A percentile compares a stretch with the other conserved stretches of the same genome.
Conservation (phyloP, 2,888 invertebrate genomes). For the Caenorhabditis sp. region DNA sequence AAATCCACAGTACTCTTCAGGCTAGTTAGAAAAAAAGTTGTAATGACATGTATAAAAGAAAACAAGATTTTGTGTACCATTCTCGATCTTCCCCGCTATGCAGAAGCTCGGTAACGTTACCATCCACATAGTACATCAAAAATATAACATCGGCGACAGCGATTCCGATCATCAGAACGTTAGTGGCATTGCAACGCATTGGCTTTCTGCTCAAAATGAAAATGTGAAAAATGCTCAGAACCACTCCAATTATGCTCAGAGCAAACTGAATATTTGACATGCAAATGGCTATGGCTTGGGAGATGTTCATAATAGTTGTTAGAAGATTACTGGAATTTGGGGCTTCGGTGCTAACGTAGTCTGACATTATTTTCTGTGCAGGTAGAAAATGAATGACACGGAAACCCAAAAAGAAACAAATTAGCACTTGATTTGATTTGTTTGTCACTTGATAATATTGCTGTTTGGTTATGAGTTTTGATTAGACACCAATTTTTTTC, state of each 20-base stretch:
- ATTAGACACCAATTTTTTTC: too few relatives aligned
- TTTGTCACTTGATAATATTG: too few relatives aligned
- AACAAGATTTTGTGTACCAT: neutral
- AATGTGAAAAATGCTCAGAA: conserved; percentile 19
- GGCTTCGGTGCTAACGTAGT: neutral
- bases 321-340: neutral
- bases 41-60: neutral
- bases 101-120: neutral
- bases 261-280: neutral
- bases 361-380: too few relatives aligned
- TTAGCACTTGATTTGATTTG: too few relatives aligned
- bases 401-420: too few relatives aligned
- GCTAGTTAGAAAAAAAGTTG: neutral
- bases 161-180: conserved; percentile 16
- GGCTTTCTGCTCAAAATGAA: conserved; percentile 15
- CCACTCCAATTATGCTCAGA: neutral
- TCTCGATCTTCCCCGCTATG: neutral
- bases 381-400: too few relatives aligned
- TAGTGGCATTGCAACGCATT: conserved; percentile 22
- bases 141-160: conserved; percentile 9
- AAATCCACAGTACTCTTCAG: neutral
- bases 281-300: neutral
- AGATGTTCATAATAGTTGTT: neutral
- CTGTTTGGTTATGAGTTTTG: too few relatives aligned
- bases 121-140: neutral